Evolutionary conservation across 2,113 vertebrate species (phyloP).

Genomic region (Nymphicus hollandicus): DNA sequence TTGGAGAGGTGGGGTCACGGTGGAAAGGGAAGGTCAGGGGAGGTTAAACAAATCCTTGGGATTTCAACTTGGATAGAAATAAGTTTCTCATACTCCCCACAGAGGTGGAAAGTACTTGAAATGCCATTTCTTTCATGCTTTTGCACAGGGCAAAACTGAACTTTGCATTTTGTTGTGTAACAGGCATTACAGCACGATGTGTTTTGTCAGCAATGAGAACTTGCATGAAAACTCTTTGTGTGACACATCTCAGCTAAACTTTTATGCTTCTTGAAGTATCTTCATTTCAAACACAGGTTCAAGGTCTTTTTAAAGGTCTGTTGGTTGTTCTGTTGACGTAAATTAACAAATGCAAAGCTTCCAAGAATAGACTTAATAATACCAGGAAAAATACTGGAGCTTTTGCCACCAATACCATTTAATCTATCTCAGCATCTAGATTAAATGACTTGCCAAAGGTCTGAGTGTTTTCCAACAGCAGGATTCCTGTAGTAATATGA

Average conservation of each 20-base stretch:
- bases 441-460: neutral
- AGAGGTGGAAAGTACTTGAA: neutral
- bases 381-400: neutral
- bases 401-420: constrained; percentile 19
- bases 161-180: neutral
- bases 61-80: neutral
- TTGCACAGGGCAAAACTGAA: neutral
- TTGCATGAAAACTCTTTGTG: neutral
- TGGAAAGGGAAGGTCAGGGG: neutral
- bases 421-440: neutral
- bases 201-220: neutral
- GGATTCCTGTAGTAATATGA: neutral
- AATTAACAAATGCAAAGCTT: neutral
- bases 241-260: neutral
- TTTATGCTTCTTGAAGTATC: neutral
- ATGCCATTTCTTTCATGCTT: constrained; percentile 13
- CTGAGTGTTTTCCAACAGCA: neutral
- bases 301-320: neutral
- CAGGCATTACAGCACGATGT: neutral
- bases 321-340: neutral
- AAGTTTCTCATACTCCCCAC: neutral
- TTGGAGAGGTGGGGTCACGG: neutral
- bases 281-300: neutral
- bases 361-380: neutral
- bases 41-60: neutral